Conservation (phyloP, 2,888 invertebrate genomes). For the Gisinianus flammeolus region DNA sequence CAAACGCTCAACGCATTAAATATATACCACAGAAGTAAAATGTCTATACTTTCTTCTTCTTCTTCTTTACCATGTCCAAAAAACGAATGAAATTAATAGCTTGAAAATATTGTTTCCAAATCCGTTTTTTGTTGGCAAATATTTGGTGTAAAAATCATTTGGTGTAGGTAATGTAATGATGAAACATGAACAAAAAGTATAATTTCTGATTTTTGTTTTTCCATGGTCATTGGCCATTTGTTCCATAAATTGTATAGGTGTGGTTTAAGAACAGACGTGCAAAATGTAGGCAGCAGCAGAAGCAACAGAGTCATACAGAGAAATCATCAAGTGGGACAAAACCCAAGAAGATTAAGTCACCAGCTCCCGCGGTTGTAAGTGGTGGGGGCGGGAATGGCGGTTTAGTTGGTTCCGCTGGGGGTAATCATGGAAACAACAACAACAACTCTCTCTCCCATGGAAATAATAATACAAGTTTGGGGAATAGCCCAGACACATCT, state of each 20-base stretch:
- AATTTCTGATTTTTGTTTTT: too few relatives aligned
- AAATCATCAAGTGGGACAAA: constrained; percentile 53
- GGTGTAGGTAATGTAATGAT: too few relatives aligned
- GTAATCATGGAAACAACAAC: constrained; percentile 48
- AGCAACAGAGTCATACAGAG: constrained; percentile 62
- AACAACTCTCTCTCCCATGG: constrained; percentile 20
- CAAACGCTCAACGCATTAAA: too few relatives aligned
- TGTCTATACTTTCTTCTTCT: too few relatives aligned
- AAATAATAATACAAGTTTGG: constrained; percentile 48
- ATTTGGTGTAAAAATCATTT: too few relatives aligned
- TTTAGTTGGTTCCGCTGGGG: constrained; percentile 45
- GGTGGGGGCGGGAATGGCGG: constrained; percentile 51
- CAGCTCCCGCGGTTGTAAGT: constrained; percentile 31
- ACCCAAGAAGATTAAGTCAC: constrained; percentile 54
- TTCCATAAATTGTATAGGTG: constrained; percentile 64
- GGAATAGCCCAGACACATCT: constrained; percentile 57
- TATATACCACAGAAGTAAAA: too few relatives aligned
- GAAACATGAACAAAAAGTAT: too few relatives aligned
- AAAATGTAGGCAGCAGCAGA: constrained; percentile 72
- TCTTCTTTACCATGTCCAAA: too few relatives aligned
- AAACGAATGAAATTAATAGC: too few relatives aligned
- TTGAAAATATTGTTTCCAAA: too few relatives aligned
- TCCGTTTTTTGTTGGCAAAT: too few relatives aligned
- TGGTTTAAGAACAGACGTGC: constrained; percentile 77
- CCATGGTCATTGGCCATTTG: not conserved